phyloP scores from a whole-genome alignment of 2,113 vertebrate species.

The Sceloporus tristichus region DNA sequence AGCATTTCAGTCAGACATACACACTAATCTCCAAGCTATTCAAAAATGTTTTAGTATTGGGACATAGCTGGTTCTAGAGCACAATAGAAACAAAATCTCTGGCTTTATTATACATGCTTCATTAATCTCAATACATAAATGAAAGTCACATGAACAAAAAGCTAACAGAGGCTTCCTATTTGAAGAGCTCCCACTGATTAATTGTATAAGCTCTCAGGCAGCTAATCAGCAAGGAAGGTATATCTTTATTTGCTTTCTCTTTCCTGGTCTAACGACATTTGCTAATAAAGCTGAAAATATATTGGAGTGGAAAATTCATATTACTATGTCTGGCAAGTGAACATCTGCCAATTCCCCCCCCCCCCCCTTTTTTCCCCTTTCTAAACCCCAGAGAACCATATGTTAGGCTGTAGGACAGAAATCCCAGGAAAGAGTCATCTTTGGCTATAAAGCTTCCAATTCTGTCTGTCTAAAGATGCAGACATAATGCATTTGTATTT shows the following conservation, averaged over 20 bases:
- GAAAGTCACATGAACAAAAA: background rate
- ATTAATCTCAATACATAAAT: slow-evolving; percentile 2
- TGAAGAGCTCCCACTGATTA: background rate
- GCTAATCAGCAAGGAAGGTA: slow-evolving; percentile 6
- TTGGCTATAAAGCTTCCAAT: too few relatives aligned
- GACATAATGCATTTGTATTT: background rate
- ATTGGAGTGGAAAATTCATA: background rate
- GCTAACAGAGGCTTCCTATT: background rate
- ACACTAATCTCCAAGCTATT: background rate
- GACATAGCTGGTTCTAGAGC: background rate
- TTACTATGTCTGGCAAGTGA: background rate
- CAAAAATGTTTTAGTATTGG: slow-evolving; percentile 12
- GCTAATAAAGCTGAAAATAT: background rate
- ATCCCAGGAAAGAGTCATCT: background rate
- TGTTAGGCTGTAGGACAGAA: too few relatives aligned
- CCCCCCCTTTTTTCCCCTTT: background rate
- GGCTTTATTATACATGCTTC: background rate
- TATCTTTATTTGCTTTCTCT: slow-evolving; percentile 7
- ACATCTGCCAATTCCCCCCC: background rate
- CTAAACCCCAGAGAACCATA: background rate
- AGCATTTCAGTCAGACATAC: background rate
- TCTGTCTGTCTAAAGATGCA: background rate
- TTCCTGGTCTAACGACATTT: background rate
- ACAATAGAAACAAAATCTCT: background rate
- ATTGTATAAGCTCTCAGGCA: background rate